Percentiles rank a stretch among this genome's conserved stretches.
Conservation (phyloP, 2,797 vertebrate genomes). For the Chelidonichthys spinosus region DNA sequence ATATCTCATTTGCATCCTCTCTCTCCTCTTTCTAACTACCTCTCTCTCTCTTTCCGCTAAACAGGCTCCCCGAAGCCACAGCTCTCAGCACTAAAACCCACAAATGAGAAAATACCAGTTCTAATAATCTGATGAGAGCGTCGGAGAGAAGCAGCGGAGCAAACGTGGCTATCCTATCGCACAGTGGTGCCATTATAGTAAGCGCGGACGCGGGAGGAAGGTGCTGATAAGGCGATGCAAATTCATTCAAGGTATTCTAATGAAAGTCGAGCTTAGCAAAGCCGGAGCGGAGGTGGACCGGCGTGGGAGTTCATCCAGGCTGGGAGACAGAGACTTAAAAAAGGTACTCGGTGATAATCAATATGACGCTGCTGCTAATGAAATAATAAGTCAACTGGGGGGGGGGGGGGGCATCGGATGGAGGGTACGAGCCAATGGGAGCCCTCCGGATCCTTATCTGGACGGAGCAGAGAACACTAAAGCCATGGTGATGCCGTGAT, state of each 20-base stretch:
- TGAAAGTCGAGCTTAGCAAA: constrained; percentile 52
- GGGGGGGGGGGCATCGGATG: too few relatives aligned
- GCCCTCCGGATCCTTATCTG: constrained; percentile 38
- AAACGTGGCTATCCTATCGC: constrained; percentile 62
- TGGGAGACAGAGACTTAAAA: constrained; percentile 29
- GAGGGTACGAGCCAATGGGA: too few relatives aligned
- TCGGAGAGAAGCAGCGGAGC: constrained; percentile 46
- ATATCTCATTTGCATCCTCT: constrained; percentile 37
- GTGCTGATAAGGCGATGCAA: constrained; percentile 67
- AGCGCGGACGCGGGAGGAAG: constrained; percentile 40
- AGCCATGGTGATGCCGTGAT: constrained; percentile 18
- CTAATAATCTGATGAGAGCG: constrained; percentile 69
- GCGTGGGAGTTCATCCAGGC: constrained; percentile 47
- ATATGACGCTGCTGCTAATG: constrained; percentile 12
- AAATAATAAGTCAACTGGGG: constrained; percentile 7
- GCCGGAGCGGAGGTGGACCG: constrained; percentile 31
- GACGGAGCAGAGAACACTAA: constrained; percentile 33
- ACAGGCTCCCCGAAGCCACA: constrained; percentile 61
- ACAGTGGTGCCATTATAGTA: constrained; percentile 48
- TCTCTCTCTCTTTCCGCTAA: constrained; percentile 48
- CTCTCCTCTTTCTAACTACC: neutral
- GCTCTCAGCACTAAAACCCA: constrained; percentile 63
- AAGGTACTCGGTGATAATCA: constrained; percentile 19
- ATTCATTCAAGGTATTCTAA: constrained; percentile 67
- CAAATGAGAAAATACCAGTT: constrained; percentile 70